These are phyloP conservation scores for Ypsolopha scabrella DNA, from an alignment of 2,888 invertebrate genomes.

Conservation along the genomic window DNA sequence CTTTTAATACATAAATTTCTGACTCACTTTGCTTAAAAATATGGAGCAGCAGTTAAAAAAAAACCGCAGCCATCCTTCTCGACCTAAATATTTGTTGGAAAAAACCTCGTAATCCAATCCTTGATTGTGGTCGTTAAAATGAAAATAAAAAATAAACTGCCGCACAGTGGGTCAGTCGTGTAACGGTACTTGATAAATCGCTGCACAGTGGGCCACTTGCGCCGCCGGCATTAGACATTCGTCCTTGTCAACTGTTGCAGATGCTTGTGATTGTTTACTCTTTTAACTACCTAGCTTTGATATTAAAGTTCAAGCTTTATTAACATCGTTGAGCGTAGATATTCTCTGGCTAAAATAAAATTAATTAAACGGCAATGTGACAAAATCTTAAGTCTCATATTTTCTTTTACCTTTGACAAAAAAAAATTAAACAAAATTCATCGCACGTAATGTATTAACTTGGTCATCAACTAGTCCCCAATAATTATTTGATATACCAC, in stretches of 20 bases:
- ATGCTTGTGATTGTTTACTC: background rate
- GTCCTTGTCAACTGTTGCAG: background rate
- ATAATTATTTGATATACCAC: too few species aligned
- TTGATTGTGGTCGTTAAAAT: conserved; percentile 12
- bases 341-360: background rate
- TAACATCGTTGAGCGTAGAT: too few species aligned
- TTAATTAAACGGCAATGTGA: background rate
- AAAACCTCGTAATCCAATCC: conserved; percentile 4
- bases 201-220: conserved; percentile 4
- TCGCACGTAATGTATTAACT: too few species aligned
- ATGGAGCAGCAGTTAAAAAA: too few species aligned
- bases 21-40: too few species aligned
- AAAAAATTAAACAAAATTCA: too few species aligned
- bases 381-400: too few species aligned
- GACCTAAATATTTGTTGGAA: conserved; percentile 13
- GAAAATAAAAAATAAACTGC: conserved; percentile 4
- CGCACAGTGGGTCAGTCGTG: conserved; percentile 10
- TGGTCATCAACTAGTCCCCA: too few species aligned
- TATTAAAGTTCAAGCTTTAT: background rate
- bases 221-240: too few species aligned
- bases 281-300: background rate
- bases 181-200: conserved; percentile 7
- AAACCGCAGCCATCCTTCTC: conserved; percentile 12
- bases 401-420: too few species aligned
- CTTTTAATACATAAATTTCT: too few species aligned